phyloP scores from a whole-genome alignment of 2,888 invertebrate genomes.

The Pyrochroa serraticornis region DNA sequence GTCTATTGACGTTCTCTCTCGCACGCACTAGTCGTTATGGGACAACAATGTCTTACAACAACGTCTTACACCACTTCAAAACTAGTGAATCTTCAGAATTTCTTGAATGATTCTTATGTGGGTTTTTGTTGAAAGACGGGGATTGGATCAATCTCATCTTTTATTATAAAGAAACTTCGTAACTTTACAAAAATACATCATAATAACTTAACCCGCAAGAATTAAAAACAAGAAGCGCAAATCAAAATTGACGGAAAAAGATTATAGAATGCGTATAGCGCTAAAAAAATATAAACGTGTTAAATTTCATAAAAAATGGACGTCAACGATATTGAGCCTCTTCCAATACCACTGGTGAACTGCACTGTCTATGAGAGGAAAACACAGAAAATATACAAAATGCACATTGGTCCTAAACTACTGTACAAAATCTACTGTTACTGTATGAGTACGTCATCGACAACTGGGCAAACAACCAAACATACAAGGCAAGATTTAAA shows the following conservation, averaged over 20 bases:
- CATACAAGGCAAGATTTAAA: slow-evolving; percentile 7
- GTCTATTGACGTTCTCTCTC: too few relatives aligned
- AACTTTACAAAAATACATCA: slow-evolving; percentile 29
- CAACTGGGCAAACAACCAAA: neutral
- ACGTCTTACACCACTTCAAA: too few relatives aligned
- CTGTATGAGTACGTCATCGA: slow-evolving; percentile 17
- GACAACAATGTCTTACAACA: too few relatives aligned
- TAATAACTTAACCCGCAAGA: slow-evolving; percentile 24
- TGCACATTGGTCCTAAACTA: slow-evolving; percentile 31
- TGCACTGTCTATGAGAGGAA: slow-evolving; percentile 5
- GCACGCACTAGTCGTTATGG: too few relatives aligned
- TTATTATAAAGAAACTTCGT: slow-evolving; percentile 27
- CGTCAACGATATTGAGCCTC: slow-evolving; percentile 23
- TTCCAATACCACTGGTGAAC: neutral
- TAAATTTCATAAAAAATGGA: slow-evolving; percentile 26
- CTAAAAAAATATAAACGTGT: slow-evolving; percentile 23
- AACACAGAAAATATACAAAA: slow-evolving; percentile 16
- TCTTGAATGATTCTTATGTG: too few relatives aligned
- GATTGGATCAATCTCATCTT: neutral
- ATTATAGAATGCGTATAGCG: slow-evolving; percentile 11
- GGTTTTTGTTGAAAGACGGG: too few relatives aligned
- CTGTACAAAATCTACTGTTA: slow-evolving; percentile 28
- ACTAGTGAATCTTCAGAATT: too few relatives aligned
- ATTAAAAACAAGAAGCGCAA: slow-evolving; percentile 17
- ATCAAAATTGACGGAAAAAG: slow-evolving; percentile 1